These are phyloP conservation scores for Erebia aethiops DNA, from an alignment of 2,888 invertebrate species.

Conservation along the genomic window DNA sequence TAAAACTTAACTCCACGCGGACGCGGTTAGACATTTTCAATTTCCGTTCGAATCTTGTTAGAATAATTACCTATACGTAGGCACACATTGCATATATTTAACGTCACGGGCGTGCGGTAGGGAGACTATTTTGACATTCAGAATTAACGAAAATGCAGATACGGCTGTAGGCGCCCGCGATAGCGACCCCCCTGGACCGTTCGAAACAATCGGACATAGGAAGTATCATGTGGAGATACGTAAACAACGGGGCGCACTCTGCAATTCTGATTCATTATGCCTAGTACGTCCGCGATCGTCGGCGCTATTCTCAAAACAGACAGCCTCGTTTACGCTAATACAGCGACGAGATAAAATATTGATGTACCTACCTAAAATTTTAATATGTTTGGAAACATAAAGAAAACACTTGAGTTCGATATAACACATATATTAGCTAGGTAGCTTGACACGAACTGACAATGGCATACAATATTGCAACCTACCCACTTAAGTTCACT, in stretches of 20 bases:
- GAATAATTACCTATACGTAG: neutral
- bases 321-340: neutral
- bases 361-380: too few species aligned
- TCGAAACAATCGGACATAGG: constrained; percentile 47
- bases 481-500: too few species aligned
- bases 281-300: constrained; percentile 31
- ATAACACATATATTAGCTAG: too few species aligned
- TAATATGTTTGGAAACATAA: too few species aligned
- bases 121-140: constrained; percentile 32
- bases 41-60: neutral
- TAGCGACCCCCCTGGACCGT: constrained; percentile 32
- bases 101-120: neutral
- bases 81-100: constrained; percentile 7
- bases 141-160: constrained; percentile 34
- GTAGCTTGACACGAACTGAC: too few species aligned
- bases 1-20: too few species aligned
- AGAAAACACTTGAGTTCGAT: too few species aligned
- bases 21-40: too few species aligned
- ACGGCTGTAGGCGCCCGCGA: constrained; percentile 27
- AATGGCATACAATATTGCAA: too few species aligned
- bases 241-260: constrained; percentile 58
- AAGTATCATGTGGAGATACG: constrained; percentile 47
- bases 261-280: constrained; percentile 62
- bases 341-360: neutral
- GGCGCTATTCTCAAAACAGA: constrained; percentile 4